Evolutionary conservation across 2,797 vertebrate genomes (phyloP).

Genomic region (Enteromius unitaeniatus): DNA sequence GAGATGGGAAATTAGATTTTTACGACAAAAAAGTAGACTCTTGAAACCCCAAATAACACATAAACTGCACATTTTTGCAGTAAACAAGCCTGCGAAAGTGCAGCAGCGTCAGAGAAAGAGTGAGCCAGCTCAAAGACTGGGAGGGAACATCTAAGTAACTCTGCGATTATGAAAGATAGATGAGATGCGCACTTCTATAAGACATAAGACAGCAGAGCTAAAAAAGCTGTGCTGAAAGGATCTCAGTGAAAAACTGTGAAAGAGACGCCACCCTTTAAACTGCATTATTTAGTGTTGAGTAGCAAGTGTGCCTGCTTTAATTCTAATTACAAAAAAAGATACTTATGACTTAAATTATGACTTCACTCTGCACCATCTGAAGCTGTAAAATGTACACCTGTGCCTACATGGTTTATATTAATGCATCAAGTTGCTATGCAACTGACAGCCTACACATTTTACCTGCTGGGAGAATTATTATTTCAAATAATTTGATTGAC

Average conservation of each 20-base stretch:
- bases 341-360: conserved; percentile 2
- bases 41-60: neutral
- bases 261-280: conserved; percentile 29
- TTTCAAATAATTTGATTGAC: neutral
- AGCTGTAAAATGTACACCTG: neutral
- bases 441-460: neutral
- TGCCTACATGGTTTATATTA: neutral
- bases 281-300: neutral
- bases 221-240: conserved; percentile 52
- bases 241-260: conserved; percentile 35
- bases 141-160: conserved; percentile 3
- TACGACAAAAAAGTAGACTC: neutral
- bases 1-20: conserved; percentile 11
- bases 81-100: conserved; percentile 56
- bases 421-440: neutral
- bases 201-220: conserved; percentile 6
- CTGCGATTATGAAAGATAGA: conserved; percentile 58
- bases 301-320: neutral
- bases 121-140: conserved; percentile 5
- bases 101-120: conserved; percentile 48
- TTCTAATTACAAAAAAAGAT: neutral
- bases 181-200: conserved; percentile 46
- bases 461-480: neutral
- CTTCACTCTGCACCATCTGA: neutral
- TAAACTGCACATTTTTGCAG: conserved; percentile 12